Base-by-base conservation (phyloP, 2,888 invertebrate species). In the Caenorhabditis becei region DNA sequence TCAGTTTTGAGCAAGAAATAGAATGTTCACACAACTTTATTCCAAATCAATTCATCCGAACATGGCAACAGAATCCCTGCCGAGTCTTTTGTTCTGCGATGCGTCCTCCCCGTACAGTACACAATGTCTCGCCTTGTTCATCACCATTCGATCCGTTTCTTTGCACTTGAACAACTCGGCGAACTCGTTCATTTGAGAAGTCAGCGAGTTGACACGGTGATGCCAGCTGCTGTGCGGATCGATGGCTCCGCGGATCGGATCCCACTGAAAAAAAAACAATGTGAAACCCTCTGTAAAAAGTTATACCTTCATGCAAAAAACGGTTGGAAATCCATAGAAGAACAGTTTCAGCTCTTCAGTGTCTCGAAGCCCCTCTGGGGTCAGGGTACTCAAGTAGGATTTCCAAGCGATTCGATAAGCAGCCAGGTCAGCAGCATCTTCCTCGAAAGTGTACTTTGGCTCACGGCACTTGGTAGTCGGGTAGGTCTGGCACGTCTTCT, bases 391-490 rank as follows among this genome's bases (percentile, higher is more conserved):
- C 10, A 18, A 1, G 37, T 41, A 53, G 10, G 23, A n/a, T 0
- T 65, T 24, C 37, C 41, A 65, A 4, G 53, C 53, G 10, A 65
- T 35, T 0, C 53, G 51, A 16, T 53, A 53, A 24, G 65, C 53
- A 2, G 65, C 65, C n/a, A 65, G 11, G n/a, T 65, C 65, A 8
- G 65, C 37, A 1, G 53, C 65, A 14, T 65, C 65, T 24, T 65
- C 65, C 18, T 65, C 65, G 3, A 65, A 65, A 14, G 65, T 65
- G 1, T 7, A 1, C 4, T 2, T 20, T 10, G 65, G 2, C 18
- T 62, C 51, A 14, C 11, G 4, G 5, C 26, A 20, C 23, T 23
- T 5, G n/a, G 32, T n/a, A 0, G 18, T 24, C 20, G 37, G 24
- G 26, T 53, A 65, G 1, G 51, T 53, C 11, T 24, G 1, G n/a